phyloP scores from a whole-genome alignment of 1,140 invertebrate genomes.

The Drosophila ercepeae region DNA sequence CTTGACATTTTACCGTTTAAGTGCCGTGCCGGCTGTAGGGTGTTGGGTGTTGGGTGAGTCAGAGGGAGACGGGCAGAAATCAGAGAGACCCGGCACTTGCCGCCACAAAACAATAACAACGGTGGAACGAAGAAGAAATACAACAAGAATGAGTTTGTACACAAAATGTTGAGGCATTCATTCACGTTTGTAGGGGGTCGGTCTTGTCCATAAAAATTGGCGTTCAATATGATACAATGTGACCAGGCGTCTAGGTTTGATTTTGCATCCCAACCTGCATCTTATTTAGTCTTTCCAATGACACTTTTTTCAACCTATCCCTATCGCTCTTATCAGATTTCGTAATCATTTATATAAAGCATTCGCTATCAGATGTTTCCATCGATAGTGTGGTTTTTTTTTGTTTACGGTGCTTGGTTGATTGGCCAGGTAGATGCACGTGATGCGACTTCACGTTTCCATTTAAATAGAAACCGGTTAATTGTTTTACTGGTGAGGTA shows the following conservation, averaged over 20 bases:
- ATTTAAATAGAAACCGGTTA: conserved; percentile 38
- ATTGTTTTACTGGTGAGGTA: conserved; percentile 26
- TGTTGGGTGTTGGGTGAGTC: conserved; percentile 19
- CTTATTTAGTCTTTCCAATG: too few relatives aligned
- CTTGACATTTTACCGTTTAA: conserved; percentile 41
- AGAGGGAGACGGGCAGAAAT: conserved; percentile 22
- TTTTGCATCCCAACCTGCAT: too few relatives aligned
- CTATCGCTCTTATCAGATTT: not conserved
- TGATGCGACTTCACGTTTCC: conserved; percentile 37
- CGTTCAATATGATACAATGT: too few relatives aligned
- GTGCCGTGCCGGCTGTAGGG: conserved; percentile 13
- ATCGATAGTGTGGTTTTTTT: conserved; percentile 12
- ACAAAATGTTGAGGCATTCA: conserved; percentile 57
- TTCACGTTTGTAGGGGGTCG: conserved; percentile 23
- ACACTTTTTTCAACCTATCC: too few relatives aligned
- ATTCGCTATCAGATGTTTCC: conserved; percentile 16
- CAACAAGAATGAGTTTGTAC: conserved; percentile 51
- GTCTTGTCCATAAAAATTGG: not conserved
- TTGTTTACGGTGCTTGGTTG: conserved; percentile 4
- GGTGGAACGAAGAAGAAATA: conserved; percentile 40
- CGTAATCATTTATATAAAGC: conserved; percentile 1
- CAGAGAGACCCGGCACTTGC: conserved; percentile 54
- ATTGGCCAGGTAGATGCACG: conserved; percentile 22
- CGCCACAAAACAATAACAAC: conserved; percentile 70
- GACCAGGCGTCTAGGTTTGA: too few relatives aligned